These are phyloP conservation scores for Lucilia cuprina DNA, from an alignment of 1,140 invertebrate genomes.

Conservation along the genomic window DNA sequence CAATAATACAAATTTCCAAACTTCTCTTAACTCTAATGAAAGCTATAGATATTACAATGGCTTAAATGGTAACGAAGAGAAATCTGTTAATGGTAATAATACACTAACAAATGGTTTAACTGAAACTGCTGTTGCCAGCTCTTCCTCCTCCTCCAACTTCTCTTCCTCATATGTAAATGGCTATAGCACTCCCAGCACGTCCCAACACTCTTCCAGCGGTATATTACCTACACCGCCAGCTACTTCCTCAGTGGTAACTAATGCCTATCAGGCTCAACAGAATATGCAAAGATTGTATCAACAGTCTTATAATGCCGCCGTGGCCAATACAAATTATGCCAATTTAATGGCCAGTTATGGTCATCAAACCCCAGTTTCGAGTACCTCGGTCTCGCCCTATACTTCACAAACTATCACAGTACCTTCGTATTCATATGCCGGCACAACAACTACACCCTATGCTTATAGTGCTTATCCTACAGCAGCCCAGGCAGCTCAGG, in stretches of 20 bases:
- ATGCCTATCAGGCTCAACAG: constrained; percentile 46
- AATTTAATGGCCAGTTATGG: constrained; percentile 43
- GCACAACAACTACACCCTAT: constrained; percentile 50
- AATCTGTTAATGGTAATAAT: background rate
- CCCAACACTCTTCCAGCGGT: constrained; percentile 42
- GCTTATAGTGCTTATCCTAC: constrained; percentile 55
- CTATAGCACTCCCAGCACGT: background rate
- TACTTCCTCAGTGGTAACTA: constrained; percentile 39
- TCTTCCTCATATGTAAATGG: constrained; percentile 22
- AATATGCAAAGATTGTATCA: constrained; percentile 47
- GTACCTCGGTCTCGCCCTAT: constrained; percentile 17
- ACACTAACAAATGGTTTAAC: background rate
- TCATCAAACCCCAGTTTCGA: constrained; percentile 44
- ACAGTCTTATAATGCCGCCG: constrained; percentile 53
- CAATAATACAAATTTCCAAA: constrained; percentile 1
- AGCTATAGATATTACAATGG: background rate
- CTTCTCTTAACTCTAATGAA: background rate
- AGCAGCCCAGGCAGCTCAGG: constrained; percentile 48
- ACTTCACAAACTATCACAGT: constrained; percentile 32
- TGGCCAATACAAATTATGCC: constrained; percentile 39
- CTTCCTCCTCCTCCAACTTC: constrained; percentile 3
- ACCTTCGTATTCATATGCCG: constrained; percentile 51
- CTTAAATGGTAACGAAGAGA: constrained; percentile 1
- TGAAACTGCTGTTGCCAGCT: constrained; percentile 32
- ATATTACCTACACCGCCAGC: constrained; percentile 60